Conservation (phyloP, 2,113 vertebrate genomes). For the Guaruba guarouba region DNA sequence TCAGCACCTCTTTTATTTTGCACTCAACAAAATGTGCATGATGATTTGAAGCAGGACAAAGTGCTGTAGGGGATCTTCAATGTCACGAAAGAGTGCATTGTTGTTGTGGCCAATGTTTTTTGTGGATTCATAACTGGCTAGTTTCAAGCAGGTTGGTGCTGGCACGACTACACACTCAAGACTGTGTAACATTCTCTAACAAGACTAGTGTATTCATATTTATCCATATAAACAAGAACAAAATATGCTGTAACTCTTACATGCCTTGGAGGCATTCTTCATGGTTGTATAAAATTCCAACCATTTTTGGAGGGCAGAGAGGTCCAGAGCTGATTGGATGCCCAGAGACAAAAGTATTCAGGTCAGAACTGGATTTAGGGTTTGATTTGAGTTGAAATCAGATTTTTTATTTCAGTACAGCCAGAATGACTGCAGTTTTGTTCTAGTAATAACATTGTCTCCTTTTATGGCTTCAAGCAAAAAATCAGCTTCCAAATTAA, state of each 20-base stretch:
- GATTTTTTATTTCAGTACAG: background rate
- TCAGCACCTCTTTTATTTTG: background rate
- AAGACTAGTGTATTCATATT: background rate
- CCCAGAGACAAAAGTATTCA: background rate
- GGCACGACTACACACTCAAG: background rate
- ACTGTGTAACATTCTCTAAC: background rate
- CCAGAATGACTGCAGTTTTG: background rate
- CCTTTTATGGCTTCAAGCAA: background rate
- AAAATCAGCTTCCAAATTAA: background rate
- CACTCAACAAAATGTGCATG: background rate
- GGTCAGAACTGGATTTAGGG: background rate
- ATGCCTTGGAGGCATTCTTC: background rate
- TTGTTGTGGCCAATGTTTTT: background rate
- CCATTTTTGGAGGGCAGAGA: background rate
- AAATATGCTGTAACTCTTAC: background rate
- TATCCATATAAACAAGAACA: background rate
- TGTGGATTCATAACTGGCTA: rapidly evolving
- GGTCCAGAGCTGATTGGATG: background rate
- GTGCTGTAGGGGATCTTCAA: background rate
- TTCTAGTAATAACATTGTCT: background rate
- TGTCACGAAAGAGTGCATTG: background rate
- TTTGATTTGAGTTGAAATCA: background rate
- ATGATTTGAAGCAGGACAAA: background rate
- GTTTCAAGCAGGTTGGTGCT: background rate
- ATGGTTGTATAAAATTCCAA: background rate